A percentile compares a stretch with the other conserved stretches of the same genome.
phyloP scores from a whole-genome alignment of 2,888 invertebrate species.

The Drosophila macrothrix region DNA sequence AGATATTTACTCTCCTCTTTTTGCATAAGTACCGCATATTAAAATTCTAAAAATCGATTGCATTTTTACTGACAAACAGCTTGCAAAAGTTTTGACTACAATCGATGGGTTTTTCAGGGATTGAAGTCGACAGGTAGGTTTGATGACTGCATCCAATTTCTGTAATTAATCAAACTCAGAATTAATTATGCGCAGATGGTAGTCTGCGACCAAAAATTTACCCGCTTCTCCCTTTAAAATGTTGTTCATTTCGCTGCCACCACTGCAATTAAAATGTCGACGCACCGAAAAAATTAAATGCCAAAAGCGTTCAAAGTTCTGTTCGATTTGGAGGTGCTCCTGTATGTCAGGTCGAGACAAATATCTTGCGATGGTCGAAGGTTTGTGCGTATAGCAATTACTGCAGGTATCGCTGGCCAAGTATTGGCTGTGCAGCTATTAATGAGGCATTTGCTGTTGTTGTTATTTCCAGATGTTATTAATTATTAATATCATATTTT shows the following conservation, averaged over 20 bases:
- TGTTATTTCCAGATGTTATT: constrained; percentile 45
- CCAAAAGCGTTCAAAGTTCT: constrained; percentile 8
- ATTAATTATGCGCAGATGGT: constrained; percentile 67
- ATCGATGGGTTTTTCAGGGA: constrained; percentile 1
- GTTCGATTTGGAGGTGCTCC: constrained; percentile 9
- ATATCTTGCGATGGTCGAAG: constrained; percentile 21
- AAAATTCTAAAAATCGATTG: constrained; percentile 1
- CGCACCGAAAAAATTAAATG: constrained; percentile 28
- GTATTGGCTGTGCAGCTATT: constrained; percentile 14
- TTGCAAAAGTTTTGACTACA: neutral
- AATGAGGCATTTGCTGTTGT: constrained; percentile 13
- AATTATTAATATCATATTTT: constrained; percentile 73
- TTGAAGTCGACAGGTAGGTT: constrained; percentile 4
- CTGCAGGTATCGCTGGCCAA: constrained; percentile 19
- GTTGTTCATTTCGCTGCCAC: constrained; percentile 11
- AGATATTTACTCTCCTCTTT: neutral
- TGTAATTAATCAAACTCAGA: constrained; percentile 74
- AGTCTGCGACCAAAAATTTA: constrained; percentile 16
- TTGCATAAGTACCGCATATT: constrained; percentile 3
- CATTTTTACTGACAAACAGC: neutral
- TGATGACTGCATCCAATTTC: constrained; percentile 27
- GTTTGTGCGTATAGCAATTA: constrained; percentile 56
- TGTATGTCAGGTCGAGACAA: constrained; percentile 11
- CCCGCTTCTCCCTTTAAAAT: constrained; percentile 18
- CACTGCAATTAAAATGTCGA: constrained; percentile 67